Percentiles rank a stretch among this genome's conserved stretches.
phyloP scores from a whole-genome alignment of 1,140 invertebrate species.

The Tetranychus urticae region DNA sequence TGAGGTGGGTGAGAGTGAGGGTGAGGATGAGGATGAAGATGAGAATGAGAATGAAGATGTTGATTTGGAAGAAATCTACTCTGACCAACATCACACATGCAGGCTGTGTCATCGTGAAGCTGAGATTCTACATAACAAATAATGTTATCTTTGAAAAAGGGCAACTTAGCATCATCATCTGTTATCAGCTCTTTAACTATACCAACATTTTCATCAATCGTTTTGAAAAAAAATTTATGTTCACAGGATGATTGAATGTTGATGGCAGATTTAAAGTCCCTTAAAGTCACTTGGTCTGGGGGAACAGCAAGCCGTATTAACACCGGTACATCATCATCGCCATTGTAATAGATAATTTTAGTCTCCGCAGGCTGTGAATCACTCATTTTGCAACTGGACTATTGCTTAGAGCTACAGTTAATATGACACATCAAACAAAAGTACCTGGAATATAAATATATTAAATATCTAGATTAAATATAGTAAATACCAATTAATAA shows the following conservation, averaged over 20 bases:
- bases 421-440: too few relatives aligned
- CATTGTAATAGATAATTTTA: slow-evolving; percentile 97
- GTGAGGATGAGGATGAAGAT: too few relatives aligned
- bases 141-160: slow-evolving; percentile 87
- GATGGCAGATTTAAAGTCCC: slow-evolving; percentile 95
- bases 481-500: too few relatives aligned
- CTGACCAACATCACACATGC: too few relatives aligned
- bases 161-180: slow-evolving; percentile 79
- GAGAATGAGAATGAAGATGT: too few relatives aligned
- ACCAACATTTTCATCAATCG: slow-evolving; percentile 96
- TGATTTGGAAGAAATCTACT: too few relatives aligned
- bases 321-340: slow-evolving; percentile 96
- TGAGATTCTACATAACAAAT: slow-evolving; percentile 60
- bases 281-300: slow-evolving; percentile 77
- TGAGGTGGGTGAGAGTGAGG: background rate
- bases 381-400: background rate
- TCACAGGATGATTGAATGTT: slow-evolving; percentile 71
- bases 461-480: too few relatives aligned
- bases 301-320: slow-evolving; percentile 87
- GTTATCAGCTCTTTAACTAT: slow-evolving; percentile 95
- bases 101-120: too few relatives aligned
- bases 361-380: slow-evolving; percentile 50
- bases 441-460: too few relatives aligned
- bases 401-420: too few relatives aligned
- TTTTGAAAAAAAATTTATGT: slow-evolving; percentile 88